These are phyloP conservation scores for Echinops telfairi DNA, from an alignment of 2,113 vertebrate genomes.

Conservation along the genomic window DNA sequence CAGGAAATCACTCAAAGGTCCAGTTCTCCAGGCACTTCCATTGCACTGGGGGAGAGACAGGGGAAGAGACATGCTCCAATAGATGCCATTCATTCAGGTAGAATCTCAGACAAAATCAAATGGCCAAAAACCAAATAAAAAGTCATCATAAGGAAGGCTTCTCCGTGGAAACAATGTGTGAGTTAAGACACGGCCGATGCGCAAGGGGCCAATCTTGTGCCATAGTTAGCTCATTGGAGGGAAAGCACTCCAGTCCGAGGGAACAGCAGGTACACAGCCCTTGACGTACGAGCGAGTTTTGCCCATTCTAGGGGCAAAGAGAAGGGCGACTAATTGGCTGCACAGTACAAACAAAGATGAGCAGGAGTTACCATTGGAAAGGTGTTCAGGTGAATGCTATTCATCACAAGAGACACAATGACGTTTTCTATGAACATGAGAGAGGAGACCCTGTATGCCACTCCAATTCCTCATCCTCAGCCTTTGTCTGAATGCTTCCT, in stretches of 20 bases:
- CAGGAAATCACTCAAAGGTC: not conserved
- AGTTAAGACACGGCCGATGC: no score
- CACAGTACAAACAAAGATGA: not conserved
- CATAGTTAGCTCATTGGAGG: not conserved
- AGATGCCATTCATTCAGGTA: not conserved
- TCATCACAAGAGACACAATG: not conserved
- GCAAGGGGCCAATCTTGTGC: not conserved
- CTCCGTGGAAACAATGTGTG: not conserved
- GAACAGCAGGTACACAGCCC: no score
- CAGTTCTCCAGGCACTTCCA: not conserved
- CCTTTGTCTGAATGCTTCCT: not conserved
- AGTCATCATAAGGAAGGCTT: not conserved
- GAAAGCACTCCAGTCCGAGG: not conserved
- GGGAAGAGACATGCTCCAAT: not conserved
- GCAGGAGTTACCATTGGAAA: not conserved
- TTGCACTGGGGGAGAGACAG: not conserved
- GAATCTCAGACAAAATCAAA: not conserved
- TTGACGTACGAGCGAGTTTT: not conserved
- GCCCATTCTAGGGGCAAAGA: not conserved
- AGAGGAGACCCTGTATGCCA: not conserved
- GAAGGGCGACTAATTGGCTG: not conserved
- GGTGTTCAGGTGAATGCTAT: not conserved
- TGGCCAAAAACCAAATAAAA: not conserved
- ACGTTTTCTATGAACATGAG: not conserved
- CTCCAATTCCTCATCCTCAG: not conserved